Base-by-base conservation (phyloP, 2,113 vertebrate species). In the Pleuronectes platessa region DNA sequence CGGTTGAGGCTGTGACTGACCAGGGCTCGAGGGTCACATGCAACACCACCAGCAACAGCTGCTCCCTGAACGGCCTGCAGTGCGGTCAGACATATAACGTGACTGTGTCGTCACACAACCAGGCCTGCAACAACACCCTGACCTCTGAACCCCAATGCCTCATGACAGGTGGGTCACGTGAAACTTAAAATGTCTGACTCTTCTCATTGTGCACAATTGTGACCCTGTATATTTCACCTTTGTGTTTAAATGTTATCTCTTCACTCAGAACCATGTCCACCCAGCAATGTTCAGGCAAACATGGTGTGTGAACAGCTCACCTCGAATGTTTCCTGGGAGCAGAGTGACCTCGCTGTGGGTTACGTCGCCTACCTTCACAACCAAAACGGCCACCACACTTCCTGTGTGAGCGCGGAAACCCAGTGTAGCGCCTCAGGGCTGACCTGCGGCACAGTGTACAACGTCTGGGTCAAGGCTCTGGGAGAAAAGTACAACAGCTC, bases 51-150 rank as follows among this genome's bases (percentile, higher is more conserved):
- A 51, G 60, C 59, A 93, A 76, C 55, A 71, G 55, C 71, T 95
- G 93, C 73, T 59, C 14, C 40, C 62, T 94, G 40, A 66, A 23
- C 0, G 70, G 51, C 23, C 73, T 94, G 60, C 65, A 68, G 53
- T 95, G 94, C 47, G 76, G 91, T 68, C 82, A 86, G 20, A 66
- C 74, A 11, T 94, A 94, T 86, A 93, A 90, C 40, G 21, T 95
- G 37, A 90, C 86, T 0, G 89, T 94, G 59, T 78, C 24, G 2
- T 88, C 93, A 21, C 75, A 47, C 24, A 93, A 93, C 80, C n/a
- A 63, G 20, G 86, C 15, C 47, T 94, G 92, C 74, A 84, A 76
- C 63, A 24, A 78, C 70, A 78, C 66, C 3, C 73, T 78, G 31
- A 74, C 51, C 23, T 88, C 89, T 49, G 74, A 76, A 7, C 14